A percentile compares a stretch with the other conserved stretches of the same genome.
Conservation (phyloP, 2,797 vertebrate genomes). For the Salmo trutta region DNA sequence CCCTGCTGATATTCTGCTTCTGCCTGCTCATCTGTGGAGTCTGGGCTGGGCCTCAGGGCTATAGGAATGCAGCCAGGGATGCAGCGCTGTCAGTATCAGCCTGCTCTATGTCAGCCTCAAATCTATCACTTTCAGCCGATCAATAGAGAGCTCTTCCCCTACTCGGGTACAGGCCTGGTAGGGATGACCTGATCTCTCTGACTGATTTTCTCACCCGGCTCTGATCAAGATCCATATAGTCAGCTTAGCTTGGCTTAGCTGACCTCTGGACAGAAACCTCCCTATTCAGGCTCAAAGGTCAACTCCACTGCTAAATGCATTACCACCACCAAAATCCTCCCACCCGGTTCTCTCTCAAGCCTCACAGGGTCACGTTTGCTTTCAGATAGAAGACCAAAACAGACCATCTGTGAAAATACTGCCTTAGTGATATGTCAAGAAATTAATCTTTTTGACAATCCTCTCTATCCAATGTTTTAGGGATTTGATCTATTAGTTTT, state of each 20-base stretch:
- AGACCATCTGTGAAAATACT: neutral
- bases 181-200: constrained; percentile 63
- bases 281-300: constrained; percentile 57
- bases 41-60: too few relatives aligned
- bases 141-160: constrained; percentile 59
- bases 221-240: constrained; percentile 57
- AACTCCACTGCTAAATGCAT: constrained; percentile 49
- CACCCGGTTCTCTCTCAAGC: constrained; percentile 31
- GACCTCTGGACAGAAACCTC: constrained; percentile 59
- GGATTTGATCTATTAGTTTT: constrained; percentile 6
- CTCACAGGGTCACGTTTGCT: constrained; percentile 41
- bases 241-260: constrained; percentile 66
- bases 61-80: constrained; percentile 40
- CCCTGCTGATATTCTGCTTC: constrained; percentile 17
- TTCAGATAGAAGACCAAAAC: constrained; percentile 9
- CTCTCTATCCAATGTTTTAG: too few relatives aligned
- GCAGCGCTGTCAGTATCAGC: constrained; percentile 18
- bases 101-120: constrained; percentile 50
- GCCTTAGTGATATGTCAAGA: neutral
- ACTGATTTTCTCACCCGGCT: constrained; percentile 57
- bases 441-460: too few relatives aligned
- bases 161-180: constrained; percentile 37
- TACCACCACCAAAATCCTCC: constrained; percentile 44
- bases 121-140: constrained; percentile 52
- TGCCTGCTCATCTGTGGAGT: neutral